A percentile compares a stretch with the other conserved stretches of the same genome.
phyloP scores from a whole-genome alignment of 2,888 invertebrate species.

The Brachyptera putata region DNA sequence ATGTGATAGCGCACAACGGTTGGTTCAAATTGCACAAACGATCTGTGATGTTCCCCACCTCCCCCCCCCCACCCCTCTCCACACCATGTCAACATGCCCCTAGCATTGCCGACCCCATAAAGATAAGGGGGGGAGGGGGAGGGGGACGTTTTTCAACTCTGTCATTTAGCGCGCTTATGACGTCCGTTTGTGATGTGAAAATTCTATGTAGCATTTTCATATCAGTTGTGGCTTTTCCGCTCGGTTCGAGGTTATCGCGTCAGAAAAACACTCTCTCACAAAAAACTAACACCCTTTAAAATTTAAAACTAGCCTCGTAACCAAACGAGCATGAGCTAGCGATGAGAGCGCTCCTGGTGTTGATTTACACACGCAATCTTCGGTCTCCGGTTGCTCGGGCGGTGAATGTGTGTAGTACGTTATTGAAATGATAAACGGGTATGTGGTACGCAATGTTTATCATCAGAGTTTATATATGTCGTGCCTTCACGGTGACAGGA shows the following conservation, averaged over 20 bases:
- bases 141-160: conserved; percentile 16
- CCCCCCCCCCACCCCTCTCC: not conserved
- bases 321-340: not conserved
- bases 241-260: conserved; percentile 8
- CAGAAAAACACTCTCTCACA: not conserved
- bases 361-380: conserved; percentile 7
- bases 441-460: too few species aligned
- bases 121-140: conserved; percentile 10
- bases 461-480: too few species aligned
- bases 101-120: conserved; percentile 16
- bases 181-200: conserved; percentile 12
- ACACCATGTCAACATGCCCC: conserved; percentile 13
- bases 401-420: too few species aligned
- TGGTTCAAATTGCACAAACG: conserved; percentile 9
- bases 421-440: too few species aligned
- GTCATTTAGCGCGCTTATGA: conserved; percentile 22
- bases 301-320: conserved; percentile 11
- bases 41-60: conserved; percentile 5
- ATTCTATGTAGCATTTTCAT: conserved; percentile 11
- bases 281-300: not conserved
- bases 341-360: too few species aligned
- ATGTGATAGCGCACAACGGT: not conserved
- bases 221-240: conserved; percentile 11
- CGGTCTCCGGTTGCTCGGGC: too few species aligned
- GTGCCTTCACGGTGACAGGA: too few species aligned